Evolutionary conservation across 2,888 invertebrate genomes (phyloP), one percentile per base, ranked within the genome.

Genomic region (Drosophila kanekoi): DNA sequence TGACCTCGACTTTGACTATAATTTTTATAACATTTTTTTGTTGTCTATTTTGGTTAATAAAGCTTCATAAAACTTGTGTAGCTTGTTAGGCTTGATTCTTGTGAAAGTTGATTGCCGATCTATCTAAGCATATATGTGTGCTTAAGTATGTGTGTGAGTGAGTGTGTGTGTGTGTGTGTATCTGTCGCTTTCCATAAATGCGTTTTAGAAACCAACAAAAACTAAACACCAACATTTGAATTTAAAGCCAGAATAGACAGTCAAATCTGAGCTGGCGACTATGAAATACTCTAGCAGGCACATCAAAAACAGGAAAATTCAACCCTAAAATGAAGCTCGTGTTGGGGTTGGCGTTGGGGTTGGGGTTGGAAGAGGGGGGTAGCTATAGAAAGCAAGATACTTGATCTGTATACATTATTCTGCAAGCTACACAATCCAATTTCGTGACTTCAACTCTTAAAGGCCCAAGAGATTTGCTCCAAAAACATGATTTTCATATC

Each of bases 1-100:
- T 81, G 79, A 81, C 76, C 79, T 80, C 79, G 79, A 70, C 65
- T 78, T 75, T 72, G 78, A 60, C 66, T 59, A 60, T 54, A 16
- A 41, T 53, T 47, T 66, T 35, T 18, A 53, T 43, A n/a, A 32
- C 47, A 13, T 45, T 13, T 32, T 62, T 48, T 47, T 28, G n/a
- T n/a, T n/a, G n/a, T n/a, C n/a, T n/a, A n/a, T 33, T 59, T 52
- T 18, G n/a, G 14, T 48, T 54, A 47, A 47, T 59, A 63, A 60
- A 53, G 54, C 37, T n/a, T 45, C 48, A 51, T 8, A 60, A 71
- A 72, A 77, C 77, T 70, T 61, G 77, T 62, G 38, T 64, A 65
- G 45, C 76, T 64, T 8, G 75, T 75, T 66, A 35, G 58, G 78
- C 79, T 60, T 63, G 68, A 78, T 80, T 75, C 79, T 80, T 54